phyloP scores from a whole-genome alignment of 1,140 invertebrate genomes.

The Anoplolepis gracilipes region DNA sequence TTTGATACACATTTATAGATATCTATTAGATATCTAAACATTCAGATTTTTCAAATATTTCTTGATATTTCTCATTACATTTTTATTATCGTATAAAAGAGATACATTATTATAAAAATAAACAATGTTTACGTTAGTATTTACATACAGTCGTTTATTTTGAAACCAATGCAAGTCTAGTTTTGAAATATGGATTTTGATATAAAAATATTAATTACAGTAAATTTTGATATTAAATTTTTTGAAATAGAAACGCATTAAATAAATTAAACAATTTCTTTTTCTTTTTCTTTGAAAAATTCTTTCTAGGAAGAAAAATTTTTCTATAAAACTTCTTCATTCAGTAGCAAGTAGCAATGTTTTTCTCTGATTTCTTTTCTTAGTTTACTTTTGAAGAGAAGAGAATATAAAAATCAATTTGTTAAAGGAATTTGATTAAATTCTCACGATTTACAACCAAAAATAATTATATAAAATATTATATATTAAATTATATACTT shows the following conservation, averaged over 20 bases:
- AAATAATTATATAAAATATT: too few species aligned
- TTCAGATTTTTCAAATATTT: not conserved
- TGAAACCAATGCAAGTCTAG: not conserved
- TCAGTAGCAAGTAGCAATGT: not conserved
- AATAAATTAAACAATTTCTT: not conserved
- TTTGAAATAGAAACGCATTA: constrained; percentile 1
- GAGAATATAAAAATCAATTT: not conserved
- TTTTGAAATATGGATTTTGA: not conserved
- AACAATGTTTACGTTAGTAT: not conserved
- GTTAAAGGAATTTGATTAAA: not conserved
- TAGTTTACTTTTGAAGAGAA: not conserved
- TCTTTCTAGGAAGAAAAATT: not conserved
- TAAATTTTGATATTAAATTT: not conserved
- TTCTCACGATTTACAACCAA: not conserved
- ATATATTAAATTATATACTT: too few species aligned
- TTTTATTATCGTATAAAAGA: not conserved
- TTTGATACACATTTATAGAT: constrained; percentile 7
- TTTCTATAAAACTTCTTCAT: constrained; percentile 12
- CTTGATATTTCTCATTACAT: not conserved
- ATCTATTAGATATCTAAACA: not conserved
- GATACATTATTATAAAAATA: not conserved
- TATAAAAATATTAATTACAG: not conserved
- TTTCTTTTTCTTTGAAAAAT: not conserved
- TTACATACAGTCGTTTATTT: not conserved
- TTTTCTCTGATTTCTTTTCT: not conserved